phyloP scores from a whole-genome alignment of 2,113 vertebrate species.

The Danionella cerebrum region DNA sequence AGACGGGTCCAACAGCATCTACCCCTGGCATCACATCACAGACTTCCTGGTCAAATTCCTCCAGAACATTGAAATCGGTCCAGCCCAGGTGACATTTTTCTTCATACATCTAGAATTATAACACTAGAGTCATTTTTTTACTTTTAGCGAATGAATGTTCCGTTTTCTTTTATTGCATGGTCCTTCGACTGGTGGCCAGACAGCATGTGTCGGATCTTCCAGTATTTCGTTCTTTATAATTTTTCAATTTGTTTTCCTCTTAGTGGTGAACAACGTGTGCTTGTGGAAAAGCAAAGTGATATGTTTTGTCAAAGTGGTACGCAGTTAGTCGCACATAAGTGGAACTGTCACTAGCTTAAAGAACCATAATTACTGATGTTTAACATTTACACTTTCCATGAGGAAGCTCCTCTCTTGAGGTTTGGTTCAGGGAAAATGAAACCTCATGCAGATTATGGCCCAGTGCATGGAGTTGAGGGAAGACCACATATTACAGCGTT shows the following conservation, averaged over 20 bases:
- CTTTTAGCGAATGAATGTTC: no score
- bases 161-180: no score
- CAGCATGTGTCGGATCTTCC: no score
- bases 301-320: background rate
- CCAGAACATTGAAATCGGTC: constrained; percentile 76
- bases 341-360: background rate
- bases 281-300: background rate
- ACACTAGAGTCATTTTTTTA: no score
- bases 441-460: constrained; percentile 59
- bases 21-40: constrained; percentile 81
- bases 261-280: background rate
- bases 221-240: no score
- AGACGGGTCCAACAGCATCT: constrained; percentile 96
- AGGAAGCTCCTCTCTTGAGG: constrained; percentile 2
- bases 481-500: constrained; percentile 57
- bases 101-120: no score
- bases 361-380: background rate
- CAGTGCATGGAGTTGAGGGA: constrained; percentile 27
- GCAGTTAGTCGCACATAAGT: background rate
- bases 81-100: constrained; percentile 77
- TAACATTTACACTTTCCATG: background rate
- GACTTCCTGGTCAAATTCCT: constrained; percentile 77
- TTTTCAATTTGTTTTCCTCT: no score
- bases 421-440: constrained; percentile 30
- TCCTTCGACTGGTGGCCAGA: no score